Conservation (phyloP, 1,140 invertebrate genomes). For the Eufriesea mexicana region DNA sequence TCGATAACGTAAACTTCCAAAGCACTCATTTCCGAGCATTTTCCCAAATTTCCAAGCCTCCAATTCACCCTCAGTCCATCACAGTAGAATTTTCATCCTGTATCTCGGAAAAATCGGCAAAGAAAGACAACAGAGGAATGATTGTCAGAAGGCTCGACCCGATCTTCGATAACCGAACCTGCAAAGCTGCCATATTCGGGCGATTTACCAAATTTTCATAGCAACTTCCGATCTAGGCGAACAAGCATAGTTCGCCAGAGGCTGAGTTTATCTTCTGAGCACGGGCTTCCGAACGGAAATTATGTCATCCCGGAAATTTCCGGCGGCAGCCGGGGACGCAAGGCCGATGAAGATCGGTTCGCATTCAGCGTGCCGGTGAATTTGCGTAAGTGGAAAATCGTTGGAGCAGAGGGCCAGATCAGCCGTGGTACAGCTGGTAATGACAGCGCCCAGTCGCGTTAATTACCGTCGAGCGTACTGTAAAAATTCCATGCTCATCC, state of each 20-base stretch:
- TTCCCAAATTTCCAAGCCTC: too few relatives aligned
- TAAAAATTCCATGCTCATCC: too few relatives aligned
- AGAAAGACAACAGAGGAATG: too few relatives aligned
- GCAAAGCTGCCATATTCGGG: not conserved
- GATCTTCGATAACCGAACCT: conserved; percentile 7
- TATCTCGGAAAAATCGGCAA: too few relatives aligned
- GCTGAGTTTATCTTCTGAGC: conserved; percentile 18
- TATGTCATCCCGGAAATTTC: conserved; percentile 61
- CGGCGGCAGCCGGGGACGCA: conserved; percentile 22
- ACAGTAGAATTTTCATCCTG: too few relatives aligned
- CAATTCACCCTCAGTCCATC: too few relatives aligned
- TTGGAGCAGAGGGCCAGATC: not conserved
- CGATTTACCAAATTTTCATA: conserved; percentile 37
- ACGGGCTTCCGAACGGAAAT: conserved; percentile 47
- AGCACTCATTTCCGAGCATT: too few relatives aligned
- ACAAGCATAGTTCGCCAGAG: not conserved
- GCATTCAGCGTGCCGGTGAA: conserved; percentile 27
- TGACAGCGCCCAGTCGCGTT: conserved; percentile 10
- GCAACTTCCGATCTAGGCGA: not conserved
- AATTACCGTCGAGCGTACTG: not conserved
- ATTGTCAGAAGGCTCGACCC: not conserved
- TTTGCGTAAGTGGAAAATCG: conserved; percentile 57
- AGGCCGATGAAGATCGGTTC: conserved; percentile 25
- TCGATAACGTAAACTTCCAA: too few relatives aligned
- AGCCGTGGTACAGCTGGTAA: not conserved